Conservation (phyloP, 2,113 vertebrate species). For the Geococcyx californianus region DNA sequence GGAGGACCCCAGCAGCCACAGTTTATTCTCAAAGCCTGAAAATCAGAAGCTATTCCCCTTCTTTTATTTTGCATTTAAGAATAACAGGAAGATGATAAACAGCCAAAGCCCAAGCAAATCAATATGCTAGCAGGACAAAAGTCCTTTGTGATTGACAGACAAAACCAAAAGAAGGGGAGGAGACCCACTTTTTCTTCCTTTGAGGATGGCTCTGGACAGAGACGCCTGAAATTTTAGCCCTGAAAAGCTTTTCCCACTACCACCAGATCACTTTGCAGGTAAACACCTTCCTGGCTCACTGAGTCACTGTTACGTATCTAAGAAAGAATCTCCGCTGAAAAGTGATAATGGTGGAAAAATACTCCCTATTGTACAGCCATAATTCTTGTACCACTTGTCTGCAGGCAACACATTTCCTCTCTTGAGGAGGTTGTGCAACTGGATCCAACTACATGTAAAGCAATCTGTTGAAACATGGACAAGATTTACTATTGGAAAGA, state of each 20-base stretch:
- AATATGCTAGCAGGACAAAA: slow-evolving; percentile 63
- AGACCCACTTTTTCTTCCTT: slow-evolving; percentile 56
- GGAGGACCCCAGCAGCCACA: slow-evolving; percentile 45
- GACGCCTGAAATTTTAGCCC: slow-evolving; percentile 75
- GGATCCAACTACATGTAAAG: slow-evolving; percentile 32
- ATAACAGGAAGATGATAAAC: slow-evolving; percentile 75
- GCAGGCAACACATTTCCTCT: slow-evolving; percentile 19
- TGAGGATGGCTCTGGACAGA: slow-evolving; percentile 55
- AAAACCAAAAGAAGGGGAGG: slow-evolving; percentile 54
- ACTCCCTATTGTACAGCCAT: slow-evolving; percentile 45
- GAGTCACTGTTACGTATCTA: slow-evolving; percentile 58
- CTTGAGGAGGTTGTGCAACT: slow-evolving; percentile 3
- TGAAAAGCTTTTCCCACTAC: slow-evolving; percentile 80
- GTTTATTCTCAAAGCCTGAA: slow-evolving; percentile 74
- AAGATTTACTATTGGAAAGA: slow-evolving; percentile 36
- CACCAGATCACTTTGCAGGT: slow-evolving; percentile 76
- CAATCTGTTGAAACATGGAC: neutral
- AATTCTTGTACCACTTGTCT: slow-evolving; percentile 47
- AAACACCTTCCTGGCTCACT: slow-evolving; percentile 69
- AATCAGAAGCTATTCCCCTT: slow-evolving; percentile 67
- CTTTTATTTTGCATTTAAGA: slow-evolving; percentile 68
- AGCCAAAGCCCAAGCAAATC: slow-evolving; percentile 58
- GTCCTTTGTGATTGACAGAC: slow-evolving; percentile 71
- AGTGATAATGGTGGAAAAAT: slow-evolving; percentile 70
- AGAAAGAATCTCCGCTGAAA: slow-evolving; percentile 70